Percentiles rank a stretch among this genome's conserved stretches.
Evolutionary conservation across 2,888 invertebrate genomes (phyloP).

Genomic region (Microctonus aethiopoides): DNA sequence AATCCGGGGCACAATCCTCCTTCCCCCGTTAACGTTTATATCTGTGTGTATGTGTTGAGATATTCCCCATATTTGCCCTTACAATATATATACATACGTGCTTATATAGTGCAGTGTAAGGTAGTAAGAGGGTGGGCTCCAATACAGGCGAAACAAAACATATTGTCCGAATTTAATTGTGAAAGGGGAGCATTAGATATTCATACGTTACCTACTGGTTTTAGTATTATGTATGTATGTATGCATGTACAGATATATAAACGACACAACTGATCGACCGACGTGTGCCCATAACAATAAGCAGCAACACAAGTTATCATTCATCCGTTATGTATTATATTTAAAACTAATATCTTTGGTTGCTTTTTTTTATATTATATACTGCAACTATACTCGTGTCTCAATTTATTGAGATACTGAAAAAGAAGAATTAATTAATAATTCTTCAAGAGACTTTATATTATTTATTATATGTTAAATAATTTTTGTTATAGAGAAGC

Average conservation of each 20-base stretch:
- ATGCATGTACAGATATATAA: slow-evolving; percentile 46
- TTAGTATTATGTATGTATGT: slow-evolving; percentile 9
- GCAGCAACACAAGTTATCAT: slow-evolving; percentile 26
- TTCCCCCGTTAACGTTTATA: not conserved
- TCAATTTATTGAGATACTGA: no score
- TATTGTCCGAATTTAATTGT: slow-evolving; percentile 67
- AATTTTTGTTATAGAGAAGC: no score
- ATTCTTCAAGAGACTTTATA: no score
- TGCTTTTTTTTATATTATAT: not conserved
- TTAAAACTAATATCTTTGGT: slow-evolving; percentile 18
- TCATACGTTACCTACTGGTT: slow-evolving; percentile 59
- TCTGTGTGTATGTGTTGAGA: not conserved
- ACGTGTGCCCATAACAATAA: slow-evolving; percentile 34
- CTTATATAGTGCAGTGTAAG: not conserved
- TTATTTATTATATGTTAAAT: no score
- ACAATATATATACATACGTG: not conserved
- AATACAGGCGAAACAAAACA: slow-evolving; percentile 62
- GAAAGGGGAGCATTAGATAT: slow-evolving; percentile 63
- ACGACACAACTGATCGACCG: slow-evolving; percentile 56
- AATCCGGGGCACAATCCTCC: not conserved
- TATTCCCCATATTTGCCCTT: not conserved
- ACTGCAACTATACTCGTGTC: no score
- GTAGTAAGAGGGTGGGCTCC: slow-evolving; percentile 45
- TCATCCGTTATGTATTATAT: slow-evolving; percentile 30
- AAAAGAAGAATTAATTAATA: no score